Evolutionary conservation across 2,797 vertebrate species (phyloP).

Genomic region (Distichodus sexfasciatus): DNA sequence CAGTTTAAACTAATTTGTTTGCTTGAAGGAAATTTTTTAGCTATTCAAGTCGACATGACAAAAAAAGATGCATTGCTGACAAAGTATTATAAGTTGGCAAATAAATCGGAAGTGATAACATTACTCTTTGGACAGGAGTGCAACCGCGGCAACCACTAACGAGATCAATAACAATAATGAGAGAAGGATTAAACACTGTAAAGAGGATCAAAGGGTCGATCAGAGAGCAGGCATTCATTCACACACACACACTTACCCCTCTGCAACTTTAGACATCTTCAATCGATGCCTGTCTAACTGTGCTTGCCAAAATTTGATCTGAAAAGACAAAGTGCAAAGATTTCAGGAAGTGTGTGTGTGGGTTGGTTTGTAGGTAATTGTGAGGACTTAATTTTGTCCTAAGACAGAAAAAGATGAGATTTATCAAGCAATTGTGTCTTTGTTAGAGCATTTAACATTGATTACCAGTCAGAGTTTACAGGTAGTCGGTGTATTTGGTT

Average conservation of each 20-base stretch:
- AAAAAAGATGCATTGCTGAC: background rate
- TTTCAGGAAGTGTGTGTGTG: slow-evolving; percentile 33
- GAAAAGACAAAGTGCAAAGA: slow-evolving; percentile 67
- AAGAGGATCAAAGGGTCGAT: slow-evolving; percentile 60
- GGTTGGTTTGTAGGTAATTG: slow-evolving; percentile 14
- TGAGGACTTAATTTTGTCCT: too few relatives aligned
- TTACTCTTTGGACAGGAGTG: slow-evolving; percentile 28
- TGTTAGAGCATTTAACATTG: too few relatives aligned
- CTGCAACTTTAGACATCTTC: slow-evolving; percentile 99
- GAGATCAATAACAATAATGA: slow-evolving; percentile 42
- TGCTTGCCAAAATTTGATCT: slow-evolving; percentile 97
- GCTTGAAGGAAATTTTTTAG: too few relatives aligned
- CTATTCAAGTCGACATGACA: background rate
- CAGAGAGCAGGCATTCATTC: slow-evolving; percentile 54
- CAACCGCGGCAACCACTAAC: slow-evolving; percentile 36
- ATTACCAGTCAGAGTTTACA: too few relatives aligned
- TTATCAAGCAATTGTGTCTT: too few relatives aligned
- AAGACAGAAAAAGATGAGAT: too few relatives aligned
- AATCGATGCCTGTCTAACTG: slow-evolving; percentile 96
- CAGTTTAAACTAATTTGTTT: too few relatives aligned
- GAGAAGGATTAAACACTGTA: slow-evolving; percentile 47
- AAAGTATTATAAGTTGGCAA: background rate
- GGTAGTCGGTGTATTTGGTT: too few relatives aligned
- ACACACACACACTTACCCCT: slow-evolving; percentile 80
- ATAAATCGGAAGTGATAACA: slow-evolving; percentile 32